Conservation (phyloP, 2,113 vertebrate genomes). For the Chiloscyllium plagiosum region DNA sequence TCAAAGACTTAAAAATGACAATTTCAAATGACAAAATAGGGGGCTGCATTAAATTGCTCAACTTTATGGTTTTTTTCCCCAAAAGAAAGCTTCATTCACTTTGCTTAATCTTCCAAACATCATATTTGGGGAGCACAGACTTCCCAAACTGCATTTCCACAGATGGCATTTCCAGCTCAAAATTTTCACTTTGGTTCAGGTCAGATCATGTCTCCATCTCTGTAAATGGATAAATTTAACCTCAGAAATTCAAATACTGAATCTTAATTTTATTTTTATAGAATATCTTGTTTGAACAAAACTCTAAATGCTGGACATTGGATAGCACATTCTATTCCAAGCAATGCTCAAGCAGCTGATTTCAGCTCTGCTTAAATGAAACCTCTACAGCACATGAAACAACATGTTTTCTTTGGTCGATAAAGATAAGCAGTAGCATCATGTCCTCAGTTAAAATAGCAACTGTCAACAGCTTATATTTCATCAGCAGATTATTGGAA, state of each 20-base stretch:
- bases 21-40: neutral
- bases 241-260: neutral
- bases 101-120: neutral
- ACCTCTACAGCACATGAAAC: neutral
- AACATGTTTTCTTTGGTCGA: conserved; percentile 30
- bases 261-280: neutral
- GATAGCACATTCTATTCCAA: conserved; percentile 24
- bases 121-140: neutral
- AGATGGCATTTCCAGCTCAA: neutral
- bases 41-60: neutral
- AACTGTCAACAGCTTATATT: neutral
- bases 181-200: neutral
- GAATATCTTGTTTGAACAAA: neutral
- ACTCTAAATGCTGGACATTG: neutral
- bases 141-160: neutral
- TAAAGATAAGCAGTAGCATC: neutral
- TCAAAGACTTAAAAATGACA: neutral
- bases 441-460: conserved; percentile 18
- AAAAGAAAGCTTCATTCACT: neutral
- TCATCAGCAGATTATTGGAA: neutral
- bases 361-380: neutral
- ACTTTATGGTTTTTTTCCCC: neutral
- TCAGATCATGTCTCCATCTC: neutral
- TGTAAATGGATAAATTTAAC: neutral
- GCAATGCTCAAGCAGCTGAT: neutral